These are phyloP conservation scores for Chionis minor DNA, from an alignment of 2,113 vertebrate species.

Conservation along the genomic window DNA sequence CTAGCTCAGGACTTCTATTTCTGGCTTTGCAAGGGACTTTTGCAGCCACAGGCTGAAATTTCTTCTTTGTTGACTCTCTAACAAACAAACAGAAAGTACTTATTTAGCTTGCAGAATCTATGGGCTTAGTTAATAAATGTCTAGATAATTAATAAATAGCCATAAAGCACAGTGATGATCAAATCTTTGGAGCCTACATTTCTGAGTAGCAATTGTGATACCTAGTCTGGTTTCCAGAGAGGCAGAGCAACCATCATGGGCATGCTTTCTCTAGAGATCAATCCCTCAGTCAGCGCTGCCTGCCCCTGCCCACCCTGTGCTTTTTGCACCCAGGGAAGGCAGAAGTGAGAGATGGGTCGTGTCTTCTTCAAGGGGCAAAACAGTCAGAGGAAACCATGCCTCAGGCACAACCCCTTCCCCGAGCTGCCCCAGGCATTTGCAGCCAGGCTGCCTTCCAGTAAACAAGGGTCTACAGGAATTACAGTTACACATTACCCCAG, in stretches of 20 bases:
- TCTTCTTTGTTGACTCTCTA: not conserved
- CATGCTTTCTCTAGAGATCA: not conserved
- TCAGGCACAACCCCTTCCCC: not conserved
- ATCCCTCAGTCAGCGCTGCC: accelerated
- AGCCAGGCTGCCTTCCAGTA: not conserved
- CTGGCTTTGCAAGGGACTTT: not conserved
- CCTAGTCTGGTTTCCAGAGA: not conserved
- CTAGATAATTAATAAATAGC: not conserved
- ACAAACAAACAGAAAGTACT: not conserved
- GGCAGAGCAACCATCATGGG: not conserved
- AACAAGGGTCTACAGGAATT: not conserved
- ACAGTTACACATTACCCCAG: not conserved
- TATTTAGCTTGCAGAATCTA: not conserved
- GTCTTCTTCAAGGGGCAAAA: not conserved
- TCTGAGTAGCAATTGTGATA: not conserved
- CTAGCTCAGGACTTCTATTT: not conserved
- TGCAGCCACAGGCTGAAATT: not conserved
- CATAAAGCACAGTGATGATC: not conserved
- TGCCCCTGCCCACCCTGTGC: not conserved
- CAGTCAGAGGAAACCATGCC: not conserved
- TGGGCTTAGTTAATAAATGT: slow-evolving; percentile 1
- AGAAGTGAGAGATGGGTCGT: not conserved
- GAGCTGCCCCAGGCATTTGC: not conserved
- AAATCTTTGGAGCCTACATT: not conserved
- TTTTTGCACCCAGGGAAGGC: not conserved